Base-by-base conservation (phyloP, 2,113 vertebrate genomes). In the Odocoileus virginianus region DNA sequence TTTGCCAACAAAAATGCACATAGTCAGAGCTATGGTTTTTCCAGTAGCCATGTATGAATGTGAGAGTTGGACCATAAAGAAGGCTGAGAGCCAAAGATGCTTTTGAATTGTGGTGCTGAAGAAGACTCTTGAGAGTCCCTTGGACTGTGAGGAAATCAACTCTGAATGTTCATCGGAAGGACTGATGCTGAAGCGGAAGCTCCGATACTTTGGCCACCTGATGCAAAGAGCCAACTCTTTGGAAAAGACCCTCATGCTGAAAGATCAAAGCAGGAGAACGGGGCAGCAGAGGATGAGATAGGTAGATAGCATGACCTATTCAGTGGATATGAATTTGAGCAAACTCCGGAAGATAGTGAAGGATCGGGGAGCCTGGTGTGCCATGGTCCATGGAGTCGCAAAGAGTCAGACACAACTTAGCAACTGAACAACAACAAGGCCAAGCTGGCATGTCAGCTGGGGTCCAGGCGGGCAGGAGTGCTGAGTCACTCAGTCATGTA, bases 391-490 rank as follows among this genome's bases (percentile, higher is more conserved):
- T 36, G 67, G n/a, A 40, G n/a, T 40, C 10, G 0, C 10, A 25
- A 57, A 71, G 33, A 36, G 67, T 71, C 67, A 71, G 67, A 71
- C 67, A 71, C n/a, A 40, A 6, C 19, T 40, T 71, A 71, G 67
- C 9, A 2, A 71, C n/a, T 71, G 19, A 40, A 40, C 19, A 11
- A 36, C 64, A 71, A 36, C 64, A 71, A 40, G n/a, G 67, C n/a
- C 67, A 71, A 6, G 47, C 30, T 5, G 84, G 14, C 19, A 1
- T 2, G 1, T 27, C 71, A 14, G 85, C 28, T 2, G 0, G 17
- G 15, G 36, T 9, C 23, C 55, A 1, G 28, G 30, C 57, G 6
- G 2, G 55, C 1, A 10, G 45, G 27, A 19, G n/a, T 21, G n/a
- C n/a, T 40, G n/a, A 58, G 57, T 58, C 57, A 36, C 67, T 23